Evolutionary conservation across 2,888 invertebrate genomes (phyloP).

Genomic region (Taphrorychus bicolor): DNA sequence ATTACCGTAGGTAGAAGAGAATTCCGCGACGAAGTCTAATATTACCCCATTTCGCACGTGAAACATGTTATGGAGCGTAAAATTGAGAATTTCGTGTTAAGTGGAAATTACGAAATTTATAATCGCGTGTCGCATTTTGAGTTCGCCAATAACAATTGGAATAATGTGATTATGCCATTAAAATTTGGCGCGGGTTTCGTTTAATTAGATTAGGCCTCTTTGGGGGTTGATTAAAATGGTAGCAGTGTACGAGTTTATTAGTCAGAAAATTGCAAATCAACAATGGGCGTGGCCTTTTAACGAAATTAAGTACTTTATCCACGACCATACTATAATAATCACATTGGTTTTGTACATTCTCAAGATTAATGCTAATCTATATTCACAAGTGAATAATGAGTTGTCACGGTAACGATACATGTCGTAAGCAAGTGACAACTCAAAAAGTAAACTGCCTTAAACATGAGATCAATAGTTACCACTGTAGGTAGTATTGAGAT

Average conservation of each 20-base stretch:
- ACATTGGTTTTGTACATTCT: too few relatives aligned
- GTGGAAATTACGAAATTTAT: slow-evolving; percentile 6
- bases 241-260: background rate
- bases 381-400: too few relatives aligned
- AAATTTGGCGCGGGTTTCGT: background rate
- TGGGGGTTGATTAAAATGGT: background rate
- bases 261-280: background rate
- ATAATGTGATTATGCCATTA: background rate
- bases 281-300: too few relatives aligned
- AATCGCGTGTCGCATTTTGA: background rate
- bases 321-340: too few relatives aligned
- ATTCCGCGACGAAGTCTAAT: background rate
- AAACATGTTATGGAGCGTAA: slow-evolving; percentile 5
- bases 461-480: too few relatives aligned
- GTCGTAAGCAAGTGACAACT: too few relatives aligned
- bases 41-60: slow-evolving; percentile 1
- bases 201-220: background rate
- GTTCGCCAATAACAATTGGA: background rate
- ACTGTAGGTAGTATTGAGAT: too few relatives aligned
- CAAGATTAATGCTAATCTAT: too few relatives aligned
- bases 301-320: too few relatives aligned
- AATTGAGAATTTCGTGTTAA: slow-evolving; percentile 6
- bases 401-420: too few relatives aligned
- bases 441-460: too few relatives aligned
- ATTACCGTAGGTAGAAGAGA: background rate